These are phyloP conservation scores for Hipposideros larvatus DNA, from an alignment of 2,797 vertebrate genomes.

Conservation along the genomic window DNA sequence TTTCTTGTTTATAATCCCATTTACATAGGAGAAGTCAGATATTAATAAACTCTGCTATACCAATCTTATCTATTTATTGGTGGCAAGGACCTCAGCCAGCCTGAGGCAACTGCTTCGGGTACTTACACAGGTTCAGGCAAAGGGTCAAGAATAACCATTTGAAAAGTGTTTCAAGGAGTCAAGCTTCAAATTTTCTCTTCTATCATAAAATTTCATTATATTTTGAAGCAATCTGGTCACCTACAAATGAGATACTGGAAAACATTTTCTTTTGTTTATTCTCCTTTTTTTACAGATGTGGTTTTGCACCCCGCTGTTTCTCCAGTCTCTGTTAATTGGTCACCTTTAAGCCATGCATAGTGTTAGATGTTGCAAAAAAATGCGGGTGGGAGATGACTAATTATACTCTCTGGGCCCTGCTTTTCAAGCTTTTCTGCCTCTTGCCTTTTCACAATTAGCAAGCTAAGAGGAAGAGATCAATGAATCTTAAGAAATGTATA, in stretches of 20 bases:
- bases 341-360: background rate
- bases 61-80: background rate
- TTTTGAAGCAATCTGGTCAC: background rate
- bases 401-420: background rate
- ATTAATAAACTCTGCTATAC: background rate
- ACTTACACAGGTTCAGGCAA: background rate
- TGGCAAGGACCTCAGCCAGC: background rate
- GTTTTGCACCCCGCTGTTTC: background rate
- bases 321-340: background rate
- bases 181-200: slow-evolving; percentile 17
- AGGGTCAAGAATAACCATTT: slow-evolving; percentile 38
- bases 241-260: background rate
- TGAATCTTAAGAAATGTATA: background rate
- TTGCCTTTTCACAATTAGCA: background rate
- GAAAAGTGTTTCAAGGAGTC: slow-evolving; percentile 15
- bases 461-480: background rate
- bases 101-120: background rate
- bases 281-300: background rate
- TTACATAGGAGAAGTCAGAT: background rate
- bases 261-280: background rate
- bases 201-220: background rate
- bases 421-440: background rate
- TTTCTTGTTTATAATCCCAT: slow-evolving; percentile 59
- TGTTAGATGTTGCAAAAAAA: background rate
- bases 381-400: background rate